Evolutionary conservation across 1,140 invertebrate genomes (phyloP).

Genomic region (Cecropterus lyciades): DNA sequence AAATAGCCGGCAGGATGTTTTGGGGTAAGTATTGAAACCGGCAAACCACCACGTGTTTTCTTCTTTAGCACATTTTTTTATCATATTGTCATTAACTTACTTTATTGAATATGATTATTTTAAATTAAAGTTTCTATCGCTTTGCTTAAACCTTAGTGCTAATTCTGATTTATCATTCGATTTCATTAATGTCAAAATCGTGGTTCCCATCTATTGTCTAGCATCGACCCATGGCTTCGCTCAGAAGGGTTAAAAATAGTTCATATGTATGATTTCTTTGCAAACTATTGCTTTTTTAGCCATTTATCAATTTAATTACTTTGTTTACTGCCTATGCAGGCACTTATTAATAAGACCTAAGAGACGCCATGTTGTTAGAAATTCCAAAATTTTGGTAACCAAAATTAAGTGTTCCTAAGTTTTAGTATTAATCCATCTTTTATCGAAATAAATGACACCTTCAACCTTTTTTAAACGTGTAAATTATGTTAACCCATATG

Average conservation of each 20-base stretch:
- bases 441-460: no score
- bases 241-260: background rate
- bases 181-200: background rate
- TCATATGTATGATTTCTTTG: background rate
- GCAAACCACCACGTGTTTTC: constrained; percentile 70
- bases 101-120: background rate
- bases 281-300: background rate
- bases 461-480: no score
- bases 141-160: background rate
- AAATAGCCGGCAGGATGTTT: constrained; percentile 67
- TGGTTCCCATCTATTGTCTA: background rate
- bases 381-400: background rate
- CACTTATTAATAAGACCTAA: background rate
- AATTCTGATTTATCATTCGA: background rate
- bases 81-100: background rate
- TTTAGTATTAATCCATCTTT: background rate
- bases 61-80: constrained; percentile 14
- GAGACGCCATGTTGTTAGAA: background rate
- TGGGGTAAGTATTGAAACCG: constrained; percentile 71
- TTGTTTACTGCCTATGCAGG: background rate
- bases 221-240: no score
- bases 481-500: no score
- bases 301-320: no score
- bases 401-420: background rate
- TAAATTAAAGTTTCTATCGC: background rate